Evolutionary conservation across 2,113 vertebrate species (phyloP).

Genomic region (Poecilia latipinna): DNA sequence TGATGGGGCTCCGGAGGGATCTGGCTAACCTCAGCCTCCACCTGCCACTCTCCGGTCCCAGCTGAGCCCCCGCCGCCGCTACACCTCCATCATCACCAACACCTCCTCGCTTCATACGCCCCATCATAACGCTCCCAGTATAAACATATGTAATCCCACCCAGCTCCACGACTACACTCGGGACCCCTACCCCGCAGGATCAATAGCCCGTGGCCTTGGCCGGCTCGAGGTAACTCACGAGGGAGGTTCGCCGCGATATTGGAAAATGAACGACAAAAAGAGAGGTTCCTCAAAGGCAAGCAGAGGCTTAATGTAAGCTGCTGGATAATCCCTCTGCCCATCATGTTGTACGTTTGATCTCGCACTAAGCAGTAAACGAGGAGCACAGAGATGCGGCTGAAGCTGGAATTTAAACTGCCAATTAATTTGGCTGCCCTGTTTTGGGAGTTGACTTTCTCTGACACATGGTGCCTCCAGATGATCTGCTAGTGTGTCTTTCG

Average conservation of each 20-base stretch:
- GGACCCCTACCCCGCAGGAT: slow-evolving; percentile 60
- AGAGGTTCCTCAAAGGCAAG: slow-evolving; percentile 57
- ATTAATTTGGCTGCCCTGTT: slow-evolving; percentile 32
- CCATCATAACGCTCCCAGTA: slow-evolving; percentile 6
- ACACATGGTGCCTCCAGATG: slow-evolving; percentile 32
- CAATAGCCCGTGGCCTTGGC: slow-evolving; percentile 71
- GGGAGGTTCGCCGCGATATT: slow-evolving; percentile 47
- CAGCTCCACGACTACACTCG: slow-evolving; percentile 14
- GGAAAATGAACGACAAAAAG: slow-evolving; percentile 56
- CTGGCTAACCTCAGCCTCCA: slow-evolving; percentile 70
- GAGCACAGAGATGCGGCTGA: slow-evolving; percentile 29
- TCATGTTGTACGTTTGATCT: slow-evolving; percentile 62
- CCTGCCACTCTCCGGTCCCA: slow-evolving; percentile 77
- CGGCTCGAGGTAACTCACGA: slow-evolving; percentile 38
- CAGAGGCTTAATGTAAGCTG: slow-evolving; percentile 52
- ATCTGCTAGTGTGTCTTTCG: background rate
- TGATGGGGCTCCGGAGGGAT: slow-evolving; percentile 77
- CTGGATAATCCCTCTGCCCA: slow-evolving; percentile 61
- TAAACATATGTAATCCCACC: slow-evolving; percentile 13
- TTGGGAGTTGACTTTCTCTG: slow-evolving; percentile 4
- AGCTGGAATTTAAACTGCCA: slow-evolving; percentile 33
- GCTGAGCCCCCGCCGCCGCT: slow-evolving; percentile 68
- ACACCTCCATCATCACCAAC: slow-evolving; percentile 61
- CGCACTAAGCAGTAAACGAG: slow-evolving; percentile 37
- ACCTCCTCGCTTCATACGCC: slow-evolving; percentile 1